Evolutionary conservation across 64 coral and sea anemone species (phyloP), one percentile per base, ranked within the genome.

Genomic region (Dendrophyllia cribrosa): DNA sequence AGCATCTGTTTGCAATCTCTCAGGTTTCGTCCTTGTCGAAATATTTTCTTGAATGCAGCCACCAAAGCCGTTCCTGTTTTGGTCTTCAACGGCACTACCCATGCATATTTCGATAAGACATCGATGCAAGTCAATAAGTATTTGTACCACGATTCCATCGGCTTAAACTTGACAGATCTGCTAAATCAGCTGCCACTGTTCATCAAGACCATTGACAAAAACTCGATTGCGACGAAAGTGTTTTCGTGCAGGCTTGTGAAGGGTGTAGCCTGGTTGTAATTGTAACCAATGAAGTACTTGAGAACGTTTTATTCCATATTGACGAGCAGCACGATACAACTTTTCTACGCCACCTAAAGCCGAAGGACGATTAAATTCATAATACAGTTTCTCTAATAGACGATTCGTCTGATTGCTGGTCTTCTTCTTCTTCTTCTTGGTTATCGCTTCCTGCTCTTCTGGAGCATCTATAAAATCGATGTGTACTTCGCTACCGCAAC

Each of bases 151-250:
- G 25, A 19, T 79, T 90, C 43, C 51, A 77, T 26, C 25, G 55
- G 7, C 65, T 74, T 20, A 90, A 25, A 17, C 53, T 64, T 61
- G 24, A 24, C 23, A 90, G 25, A 23, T 78, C 76, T 20, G 48
- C 59, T n/a, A 88, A 75, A 75, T 88, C 86, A 15, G 58, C 45
- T 88, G 67, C 86, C 86, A 88, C 43, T 74, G 86, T 20, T 72
- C 24, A 75, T 88, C 86, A 49, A 88, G 47, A 23, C 67, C 66
- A 7, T 69, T 69, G 23, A 75, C 86, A 52, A 52, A 71, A 21
- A 88, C 86, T 52, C 47, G 43, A 47, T 88, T 88, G 16, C 51
- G 73, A 51, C 69, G 45, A 58, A 88, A 88, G 52, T 56, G 14
- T 47, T n/a, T 67, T 71, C 67, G 10, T 0, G 58, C 69, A 60